These are phyloP conservation scores for Simalia tracyae DNA, from an alignment of 2,797 vertebrate genomes.

Conservation along the genomic window DNA sequence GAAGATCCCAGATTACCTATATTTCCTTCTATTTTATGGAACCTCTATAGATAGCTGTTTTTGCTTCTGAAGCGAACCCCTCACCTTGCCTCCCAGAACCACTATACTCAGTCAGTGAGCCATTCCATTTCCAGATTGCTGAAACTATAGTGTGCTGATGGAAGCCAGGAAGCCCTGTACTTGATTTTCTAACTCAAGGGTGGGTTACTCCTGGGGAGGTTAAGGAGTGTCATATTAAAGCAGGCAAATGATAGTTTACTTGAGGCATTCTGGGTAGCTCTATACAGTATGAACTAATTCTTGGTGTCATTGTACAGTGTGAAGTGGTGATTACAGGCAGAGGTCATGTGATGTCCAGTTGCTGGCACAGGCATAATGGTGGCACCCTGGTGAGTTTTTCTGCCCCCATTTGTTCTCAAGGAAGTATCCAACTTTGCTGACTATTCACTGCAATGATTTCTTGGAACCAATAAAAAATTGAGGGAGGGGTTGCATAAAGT, in stretches of 20 bases:
- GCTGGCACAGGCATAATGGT: not conserved
- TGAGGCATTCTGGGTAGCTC: not conserved
- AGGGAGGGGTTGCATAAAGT: not conserved
- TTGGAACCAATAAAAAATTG: not conserved
- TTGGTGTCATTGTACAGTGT: not conserved
- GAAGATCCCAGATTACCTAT: not conserved
- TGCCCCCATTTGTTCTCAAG: not conserved
- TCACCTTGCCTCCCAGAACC: not conserved
- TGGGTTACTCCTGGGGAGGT: not conserved
- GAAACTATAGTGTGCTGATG: not conserved
- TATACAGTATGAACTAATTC: not conserved
- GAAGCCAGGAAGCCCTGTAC: not conserved
- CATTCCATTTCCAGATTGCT: not conserved
- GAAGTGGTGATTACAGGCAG: not conserved
- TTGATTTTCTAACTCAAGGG: not conserved
- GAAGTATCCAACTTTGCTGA: not conserved
- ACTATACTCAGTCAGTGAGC: not conserved
- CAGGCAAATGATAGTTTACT: not conserved
- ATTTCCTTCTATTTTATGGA: not conserved
- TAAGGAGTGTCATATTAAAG: not conserved
- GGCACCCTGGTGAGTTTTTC: not conserved
- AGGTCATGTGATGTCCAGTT: not conserved
- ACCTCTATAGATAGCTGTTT: not conserved
- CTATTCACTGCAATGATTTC: not conserved
- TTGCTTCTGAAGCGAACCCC: not conserved